Conservation (phyloP, 2,888 invertebrate genomes). For the Lasioglossum villosulum region DNA sequence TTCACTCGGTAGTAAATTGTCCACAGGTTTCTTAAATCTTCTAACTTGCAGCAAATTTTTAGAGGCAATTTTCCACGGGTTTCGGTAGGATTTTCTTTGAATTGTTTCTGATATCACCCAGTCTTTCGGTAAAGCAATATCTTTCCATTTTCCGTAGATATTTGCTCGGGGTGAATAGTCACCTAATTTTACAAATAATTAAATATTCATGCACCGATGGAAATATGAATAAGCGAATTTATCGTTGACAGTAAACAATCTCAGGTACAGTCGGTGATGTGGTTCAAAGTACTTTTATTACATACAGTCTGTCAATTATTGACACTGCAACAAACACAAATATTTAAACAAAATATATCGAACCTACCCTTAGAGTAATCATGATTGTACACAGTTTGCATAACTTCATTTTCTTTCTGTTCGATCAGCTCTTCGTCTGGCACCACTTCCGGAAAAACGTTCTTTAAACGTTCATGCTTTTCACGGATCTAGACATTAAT, state of each 20-base stretch:
- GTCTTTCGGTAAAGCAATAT: conserved; percentile 67
- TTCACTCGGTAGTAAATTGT: conserved; percentile 68
- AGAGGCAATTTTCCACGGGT: conserved; percentile 65
- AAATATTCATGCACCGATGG: not conserved
- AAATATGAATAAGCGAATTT: not conserved
- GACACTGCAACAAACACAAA: not conserved
- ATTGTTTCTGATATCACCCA: conserved; percentile 75
- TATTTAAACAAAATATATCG: not conserved
- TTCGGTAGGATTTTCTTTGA: conserved; percentile 69
- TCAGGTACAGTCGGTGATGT: not conserved
- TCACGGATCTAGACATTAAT: conserved; percentile 64
- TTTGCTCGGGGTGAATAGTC: conserved; percentile 44
- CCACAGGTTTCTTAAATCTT: conserved; percentile 55
- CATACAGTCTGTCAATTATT: not conserved
- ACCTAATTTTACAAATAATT: conserved; percentile 25
- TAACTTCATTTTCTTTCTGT: conserved; percentile 63
- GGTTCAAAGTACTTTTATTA: not conserved
- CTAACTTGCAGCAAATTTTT: conserved; percentile 28
- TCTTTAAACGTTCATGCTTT: conserved; percentile 61
- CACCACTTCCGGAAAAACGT: conserved; percentile 49
- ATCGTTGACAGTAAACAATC: not conserved
- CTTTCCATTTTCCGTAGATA: conserved; percentile 27
- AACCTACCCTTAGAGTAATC: conserved; percentile 65
- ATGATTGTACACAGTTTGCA: conserved; percentile 69
- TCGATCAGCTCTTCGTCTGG: conserved; percentile 71